Percentiles rank a stretch among this genome's conserved stretches.
Conservation (phyloP, 1,140 invertebrate species). For the Macrostomum lignano region DNA sequence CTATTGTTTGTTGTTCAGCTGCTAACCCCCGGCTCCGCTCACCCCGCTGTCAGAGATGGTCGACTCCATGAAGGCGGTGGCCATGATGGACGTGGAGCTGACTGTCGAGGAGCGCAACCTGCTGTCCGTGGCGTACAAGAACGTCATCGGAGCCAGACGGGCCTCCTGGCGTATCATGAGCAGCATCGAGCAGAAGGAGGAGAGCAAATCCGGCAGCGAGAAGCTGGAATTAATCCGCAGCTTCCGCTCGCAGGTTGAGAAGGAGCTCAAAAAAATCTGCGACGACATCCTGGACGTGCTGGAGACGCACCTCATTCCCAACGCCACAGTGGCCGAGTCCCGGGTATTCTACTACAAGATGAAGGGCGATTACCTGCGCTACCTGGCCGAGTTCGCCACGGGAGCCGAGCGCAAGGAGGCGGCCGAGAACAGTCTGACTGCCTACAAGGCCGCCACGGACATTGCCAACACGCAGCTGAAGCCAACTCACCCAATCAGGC, state of each 20-base stretch:
- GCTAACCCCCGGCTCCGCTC: too few relatives aligned
- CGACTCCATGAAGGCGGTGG: conserved; percentile 9
- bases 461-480: conserved; percentile 93
- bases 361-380: conserved; percentile 83
- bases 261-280: conserved; percentile 87
- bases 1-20: too few relatives aligned
- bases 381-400: conserved; percentile 73
- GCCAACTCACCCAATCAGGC: conserved; percentile 84
- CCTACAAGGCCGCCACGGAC: conserved; percentile 91
- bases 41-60: conserved; percentile 1
- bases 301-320: conserved; percentile 58
- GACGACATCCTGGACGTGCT: conserved; percentile 73
- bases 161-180: conserved; percentile 92
- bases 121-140: conserved; percentile 90
- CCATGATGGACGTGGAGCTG: conserved; percentile 11
- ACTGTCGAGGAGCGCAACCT: conserved; percentile 51
- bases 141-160: conserved; percentile 79
- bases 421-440: conserved; percentile 68
- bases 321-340: conserved; percentile 50
- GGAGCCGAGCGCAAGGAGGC: conserved; percentile 66
- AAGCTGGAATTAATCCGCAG: conserved; percentile 37
- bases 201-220: conserved; percentile 42
- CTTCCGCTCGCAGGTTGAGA: conserved; percentile 89
- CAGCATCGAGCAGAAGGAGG: conserved; percentile 34
- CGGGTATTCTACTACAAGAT: conserved; percentile 87